Conservation (phyloP, 2,113 vertebrate species). For the Strix aluco region DNA sequence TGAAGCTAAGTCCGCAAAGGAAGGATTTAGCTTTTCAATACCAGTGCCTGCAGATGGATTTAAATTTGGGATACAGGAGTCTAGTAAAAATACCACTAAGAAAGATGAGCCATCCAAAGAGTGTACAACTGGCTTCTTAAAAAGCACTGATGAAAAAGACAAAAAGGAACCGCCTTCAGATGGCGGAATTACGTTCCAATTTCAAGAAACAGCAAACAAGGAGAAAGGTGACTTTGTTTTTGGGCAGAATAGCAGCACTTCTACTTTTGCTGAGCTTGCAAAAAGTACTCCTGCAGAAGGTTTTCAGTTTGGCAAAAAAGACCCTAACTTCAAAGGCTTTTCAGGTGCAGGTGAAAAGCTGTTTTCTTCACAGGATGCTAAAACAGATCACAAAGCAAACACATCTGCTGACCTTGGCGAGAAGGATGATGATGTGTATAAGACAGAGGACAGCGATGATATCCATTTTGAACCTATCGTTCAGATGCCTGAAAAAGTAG, state of each 20-base stretch:
- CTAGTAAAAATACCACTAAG: conserved; percentile 60
- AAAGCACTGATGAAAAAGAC: conserved; percentile 77
- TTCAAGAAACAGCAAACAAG: conserved; percentile 49
- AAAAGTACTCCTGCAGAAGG: conserved; percentile 73
- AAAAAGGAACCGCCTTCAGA: conserved; percentile 73
- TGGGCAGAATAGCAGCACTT: conserved; percentile 75
- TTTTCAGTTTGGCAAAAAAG: conserved; percentile 86
- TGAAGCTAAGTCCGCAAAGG: conserved; percentile 72
- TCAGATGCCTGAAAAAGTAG: conserved; percentile 95
- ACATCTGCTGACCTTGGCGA: conserved; percentile 72
- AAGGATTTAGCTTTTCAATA: conserved; percentile 85
- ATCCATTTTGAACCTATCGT: conserved; percentile 98
- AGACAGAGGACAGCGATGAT: conserved; percentile 93
- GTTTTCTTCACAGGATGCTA: conserved; percentile 78
- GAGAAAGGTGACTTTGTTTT: conserved; percentile 77
- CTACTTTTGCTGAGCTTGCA: conserved; percentile 92
- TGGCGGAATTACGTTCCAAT: neutral
- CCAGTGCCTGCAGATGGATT: conserved; percentile 74
- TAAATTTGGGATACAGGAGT: conserved; percentile 89
- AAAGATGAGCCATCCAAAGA: conserved; percentile 53
- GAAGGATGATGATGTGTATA: conserved; percentile 91
- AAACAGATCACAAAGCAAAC: conserved; percentile 67
- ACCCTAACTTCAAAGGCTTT: conserved; percentile 90
- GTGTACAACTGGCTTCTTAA: conserved; percentile 71
- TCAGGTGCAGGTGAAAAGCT: conserved; percentile 84